These are phyloP conservation scores for Eidolon helvum DNA, from an alignment of 2,113 vertebrate genomes.

Conservation along the genomic window DNA sequence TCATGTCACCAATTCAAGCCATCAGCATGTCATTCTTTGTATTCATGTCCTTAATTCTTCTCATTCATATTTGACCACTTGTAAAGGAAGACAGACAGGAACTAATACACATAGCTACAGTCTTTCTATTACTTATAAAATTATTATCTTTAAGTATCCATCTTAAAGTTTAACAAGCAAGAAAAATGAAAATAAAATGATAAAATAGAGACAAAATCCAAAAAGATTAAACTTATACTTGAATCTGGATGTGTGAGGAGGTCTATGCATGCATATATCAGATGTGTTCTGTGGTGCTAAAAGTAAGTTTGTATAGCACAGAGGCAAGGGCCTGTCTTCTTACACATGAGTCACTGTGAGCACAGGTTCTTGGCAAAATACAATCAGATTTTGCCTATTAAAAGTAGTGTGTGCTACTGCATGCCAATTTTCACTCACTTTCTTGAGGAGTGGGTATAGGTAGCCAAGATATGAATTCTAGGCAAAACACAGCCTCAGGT, in stretches of 20 bases:
- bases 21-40: not conserved
- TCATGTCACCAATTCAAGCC: not conserved
- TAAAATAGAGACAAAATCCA: not conserved
- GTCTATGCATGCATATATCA: fast-evolving
- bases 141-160: not conserved
- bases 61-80: not conserved
- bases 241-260: fast-evolving
- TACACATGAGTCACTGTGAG: fast-evolving
- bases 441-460: not conserved
- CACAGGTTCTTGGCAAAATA: not conserved
- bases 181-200: not conserved
- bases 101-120: not conserved
- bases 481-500: fast-evolving
- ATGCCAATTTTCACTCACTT: not conserved
- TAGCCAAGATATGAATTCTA: not conserved
- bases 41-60: not conserved
- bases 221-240: not conserved
- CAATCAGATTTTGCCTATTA: not conserved
- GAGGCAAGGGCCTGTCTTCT: fast-evolving
- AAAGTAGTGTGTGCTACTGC: not conserved
- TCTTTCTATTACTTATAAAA: not conserved
- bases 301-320: not conserved
- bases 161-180: not conserved
- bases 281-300: not conserved
- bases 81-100: not conserved